Evolutionary conservation across 1,140 invertebrate species (phyloP).

Genomic region (Carposina sasakii): DNA sequence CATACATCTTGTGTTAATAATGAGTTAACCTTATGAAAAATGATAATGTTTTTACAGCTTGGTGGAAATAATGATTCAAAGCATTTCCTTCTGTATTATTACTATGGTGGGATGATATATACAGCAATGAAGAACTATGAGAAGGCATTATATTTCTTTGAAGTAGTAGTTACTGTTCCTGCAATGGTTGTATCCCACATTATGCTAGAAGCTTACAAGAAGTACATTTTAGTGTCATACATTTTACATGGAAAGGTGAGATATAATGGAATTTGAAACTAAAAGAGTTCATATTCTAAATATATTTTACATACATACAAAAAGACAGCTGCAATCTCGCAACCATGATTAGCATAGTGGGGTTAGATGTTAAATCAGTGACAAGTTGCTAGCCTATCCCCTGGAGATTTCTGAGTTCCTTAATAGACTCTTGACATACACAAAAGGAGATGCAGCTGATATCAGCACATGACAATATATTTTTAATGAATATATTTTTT

Average conservation of each 20-base stretch:
- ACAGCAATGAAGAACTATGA: constrained; percentile 94
- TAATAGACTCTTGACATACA: too few relatives aligned
- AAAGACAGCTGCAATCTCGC: too few relatives aligned
- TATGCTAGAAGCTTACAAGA: constrained; percentile 97
- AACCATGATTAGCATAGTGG: too few relatives aligned
- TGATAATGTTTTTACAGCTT: constrained; percentile 65
- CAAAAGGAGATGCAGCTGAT: too few relatives aligned
- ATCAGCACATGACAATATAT: not conserved
- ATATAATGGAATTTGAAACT: not conserved
- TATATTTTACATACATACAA: too few relatives aligned
- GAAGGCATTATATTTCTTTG: constrained; percentile 94
- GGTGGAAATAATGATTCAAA: constrained; percentile 90
- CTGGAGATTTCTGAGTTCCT: too few relatives aligned
- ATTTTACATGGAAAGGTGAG: constrained; percentile 94
- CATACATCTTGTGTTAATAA: too few relatives aligned
- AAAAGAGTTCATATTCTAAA: too few relatives aligned
- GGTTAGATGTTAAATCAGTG: too few relatives aligned
- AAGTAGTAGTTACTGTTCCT: constrained; percentile 94
- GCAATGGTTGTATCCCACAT: constrained; percentile 95
- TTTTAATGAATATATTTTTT: constrained; percentile 23
- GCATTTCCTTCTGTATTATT: constrained; percentile 95
- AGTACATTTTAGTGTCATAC: constrained; percentile 93
- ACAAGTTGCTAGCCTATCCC: too few relatives aligned
- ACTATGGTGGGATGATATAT: constrained; percentile 98
- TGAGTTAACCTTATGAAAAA: too few relatives aligned